phyloP scores from a whole-genome alignment of 2,797 vertebrate species.

The Brotula barbata region DNA sequence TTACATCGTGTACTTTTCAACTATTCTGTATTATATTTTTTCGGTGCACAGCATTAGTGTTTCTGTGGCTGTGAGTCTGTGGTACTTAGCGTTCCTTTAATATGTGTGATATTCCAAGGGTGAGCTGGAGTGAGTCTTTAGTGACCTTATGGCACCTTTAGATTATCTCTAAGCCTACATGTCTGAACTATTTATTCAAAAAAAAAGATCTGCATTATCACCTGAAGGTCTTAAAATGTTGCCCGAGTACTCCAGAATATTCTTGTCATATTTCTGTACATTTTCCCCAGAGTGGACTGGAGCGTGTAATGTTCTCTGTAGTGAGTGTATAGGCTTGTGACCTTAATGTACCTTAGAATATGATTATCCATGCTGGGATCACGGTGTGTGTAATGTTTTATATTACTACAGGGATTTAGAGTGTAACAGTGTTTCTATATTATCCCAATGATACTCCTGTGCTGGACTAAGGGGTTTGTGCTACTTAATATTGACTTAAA shows the following conservation, averaged over 20 bases:
- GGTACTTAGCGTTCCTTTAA: background rate
- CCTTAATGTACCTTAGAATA: background rate
- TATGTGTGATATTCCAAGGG: background rate
- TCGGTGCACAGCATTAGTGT: no score
- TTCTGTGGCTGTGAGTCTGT: background rate
- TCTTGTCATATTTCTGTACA: constrained; percentile 6
- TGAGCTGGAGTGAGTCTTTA: constrained; percentile 1
- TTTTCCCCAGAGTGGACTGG: constrained; percentile 19
- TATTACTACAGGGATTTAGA: constrained; percentile 23
- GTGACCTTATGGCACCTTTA: constrained; percentile 56
- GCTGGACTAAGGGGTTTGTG: constrained; percentile 1
- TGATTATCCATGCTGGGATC: constrained; percentile 23
- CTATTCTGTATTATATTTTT: no score
- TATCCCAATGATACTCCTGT: background rate
- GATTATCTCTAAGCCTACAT: constrained; percentile 19
- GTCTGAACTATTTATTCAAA: background rate
- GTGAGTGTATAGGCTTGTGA: constrained; percentile 16
- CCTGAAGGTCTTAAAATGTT: background rate
- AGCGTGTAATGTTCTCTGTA: constrained; percentile 16
- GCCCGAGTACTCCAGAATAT: background rate
- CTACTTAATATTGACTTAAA: constrained; percentile 38
- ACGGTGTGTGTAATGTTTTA: constrained; percentile 3
- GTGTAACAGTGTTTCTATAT: background rate
- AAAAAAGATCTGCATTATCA: constrained; percentile 16
- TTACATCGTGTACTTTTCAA: no score